A percentile compares a stretch with the other conserved stretches of the same genome.
Evolutionary conservation across 2,113 vertebrate species (phyloP).

Genomic region (Prunella fulvescens): DNA sequence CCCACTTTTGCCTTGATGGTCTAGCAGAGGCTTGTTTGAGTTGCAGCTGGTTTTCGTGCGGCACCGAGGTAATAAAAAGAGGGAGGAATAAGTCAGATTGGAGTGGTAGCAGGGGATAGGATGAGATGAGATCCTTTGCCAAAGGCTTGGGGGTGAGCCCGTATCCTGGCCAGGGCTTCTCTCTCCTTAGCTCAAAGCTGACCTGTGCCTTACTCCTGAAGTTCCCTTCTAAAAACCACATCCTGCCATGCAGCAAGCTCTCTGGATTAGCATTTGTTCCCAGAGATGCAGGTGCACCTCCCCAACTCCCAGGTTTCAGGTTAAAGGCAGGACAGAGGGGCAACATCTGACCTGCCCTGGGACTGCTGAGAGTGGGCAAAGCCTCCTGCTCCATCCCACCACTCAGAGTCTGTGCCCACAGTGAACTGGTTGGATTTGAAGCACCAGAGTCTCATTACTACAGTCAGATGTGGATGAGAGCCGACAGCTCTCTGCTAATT

Average conservation of each 20-base stretch:
- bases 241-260: neutral
- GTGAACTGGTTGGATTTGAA: neutral
- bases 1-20: slow-evolving; percentile 44
- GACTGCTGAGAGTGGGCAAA: neutral
- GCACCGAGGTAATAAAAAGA: neutral
- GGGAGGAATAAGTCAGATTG: neutral
- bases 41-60: slow-evolving; percentile 22
- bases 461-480: neutral
- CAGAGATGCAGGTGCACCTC: accelerated
- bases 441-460: neutral
- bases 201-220: neutral
- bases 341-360: neutral
- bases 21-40: neutral
- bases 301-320: neutral
- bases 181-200: neutral
- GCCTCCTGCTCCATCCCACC: neutral
- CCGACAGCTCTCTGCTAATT: neutral
- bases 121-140: neutral
- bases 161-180: neutral
- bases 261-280: neutral
- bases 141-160: neutral
- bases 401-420: accelerated
- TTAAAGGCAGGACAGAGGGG: neutral
- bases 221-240: neutral
- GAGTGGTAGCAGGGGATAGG: neutral